These are phyloP conservation scores for Colletes collaris DNA, from an alignment of 2,888 invertebrate genomes.

Conservation along the genomic window DNA sequence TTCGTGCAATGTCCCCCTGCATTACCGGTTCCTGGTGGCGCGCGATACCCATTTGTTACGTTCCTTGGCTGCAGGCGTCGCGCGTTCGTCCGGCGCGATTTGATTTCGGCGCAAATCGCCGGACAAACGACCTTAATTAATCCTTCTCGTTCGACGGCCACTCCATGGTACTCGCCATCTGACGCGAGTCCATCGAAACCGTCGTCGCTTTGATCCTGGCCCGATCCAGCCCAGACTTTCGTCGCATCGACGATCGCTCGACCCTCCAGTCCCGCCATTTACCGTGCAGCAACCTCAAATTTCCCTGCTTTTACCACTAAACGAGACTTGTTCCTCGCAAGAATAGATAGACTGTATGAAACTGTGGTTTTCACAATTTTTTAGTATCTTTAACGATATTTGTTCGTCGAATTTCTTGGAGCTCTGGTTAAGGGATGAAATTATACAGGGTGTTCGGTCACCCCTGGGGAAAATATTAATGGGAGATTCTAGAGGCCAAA, in stretches of 20 bases:
- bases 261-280: neutral
- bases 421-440: too few species aligned
- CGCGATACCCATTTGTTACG: conserved; percentile 75
- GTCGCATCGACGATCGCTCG: conserved; percentile 20
- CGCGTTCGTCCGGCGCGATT: conserved; percentile 71
- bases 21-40: conserved; percentile 64
- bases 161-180: conserved; percentile 45
- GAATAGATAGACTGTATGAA: too few species aligned
- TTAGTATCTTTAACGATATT: too few species aligned
- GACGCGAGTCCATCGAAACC: conserved; percentile 52
- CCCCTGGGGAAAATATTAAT: too few species aligned
- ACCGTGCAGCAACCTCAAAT: neutral
- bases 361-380: too few species aligned
- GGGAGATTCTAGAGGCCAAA: too few species aligned
- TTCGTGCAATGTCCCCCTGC: conserved; percentile 64
- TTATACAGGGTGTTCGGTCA: too few species aligned
- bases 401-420: too few species aligned
- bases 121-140: conserved; percentile 81
- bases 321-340: neutral
- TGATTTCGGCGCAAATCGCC: conserved; percentile 74
- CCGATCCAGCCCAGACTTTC: conserved; percentile 6
- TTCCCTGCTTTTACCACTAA: neutral
- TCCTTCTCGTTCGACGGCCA: conserved; percentile 58
- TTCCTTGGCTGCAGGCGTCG: conserved; percentile 67
- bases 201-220: conserved; percentile 35